These are phyloP conservation scores for Tanytarsus gracilentus DNA, from an alignment of 2,888 invertebrate genomes.

Conservation along the genomic window DNA sequence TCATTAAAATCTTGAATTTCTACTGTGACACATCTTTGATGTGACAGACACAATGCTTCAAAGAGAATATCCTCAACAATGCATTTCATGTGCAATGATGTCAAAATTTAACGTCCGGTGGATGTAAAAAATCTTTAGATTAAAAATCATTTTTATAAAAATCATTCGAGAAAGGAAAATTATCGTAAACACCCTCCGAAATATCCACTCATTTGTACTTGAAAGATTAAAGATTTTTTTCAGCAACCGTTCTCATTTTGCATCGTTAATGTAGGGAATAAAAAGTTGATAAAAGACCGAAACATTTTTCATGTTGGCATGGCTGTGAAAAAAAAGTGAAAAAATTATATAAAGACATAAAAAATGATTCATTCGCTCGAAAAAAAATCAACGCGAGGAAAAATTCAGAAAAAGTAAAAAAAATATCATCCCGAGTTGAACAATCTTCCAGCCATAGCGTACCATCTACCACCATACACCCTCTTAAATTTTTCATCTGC, in stretches of 20 bases:
- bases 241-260: background rate
- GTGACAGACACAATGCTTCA: conserved; percentile 6
- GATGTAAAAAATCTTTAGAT: background rate
- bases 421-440: background rate
- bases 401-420: conserved; percentile 13
- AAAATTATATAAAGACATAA: conserved; percentile 19
- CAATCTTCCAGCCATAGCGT: background rate
- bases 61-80: background rate
- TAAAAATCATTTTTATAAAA: too few species aligned
- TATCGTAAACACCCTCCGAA: background rate
- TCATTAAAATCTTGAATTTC: conserved; percentile 10
- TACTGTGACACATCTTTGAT: conserved; percentile 13
- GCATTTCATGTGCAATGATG: background rate
- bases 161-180: background rate
- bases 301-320: conserved; percentile 21
- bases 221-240: background rate
- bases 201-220: background rate
- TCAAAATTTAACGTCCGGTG: background rate
- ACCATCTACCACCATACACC: conserved; percentile 4
- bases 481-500: conserved; percentile 28
- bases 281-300: conserved; percentile 17
- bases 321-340: background rate
- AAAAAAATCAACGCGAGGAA: background rate
- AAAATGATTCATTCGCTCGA: conserved; percentile 21
- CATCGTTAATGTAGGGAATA: background rate